Conservation (phyloP, 2,113 vertebrate species). For the Hydrolagus affinis region DNA sequence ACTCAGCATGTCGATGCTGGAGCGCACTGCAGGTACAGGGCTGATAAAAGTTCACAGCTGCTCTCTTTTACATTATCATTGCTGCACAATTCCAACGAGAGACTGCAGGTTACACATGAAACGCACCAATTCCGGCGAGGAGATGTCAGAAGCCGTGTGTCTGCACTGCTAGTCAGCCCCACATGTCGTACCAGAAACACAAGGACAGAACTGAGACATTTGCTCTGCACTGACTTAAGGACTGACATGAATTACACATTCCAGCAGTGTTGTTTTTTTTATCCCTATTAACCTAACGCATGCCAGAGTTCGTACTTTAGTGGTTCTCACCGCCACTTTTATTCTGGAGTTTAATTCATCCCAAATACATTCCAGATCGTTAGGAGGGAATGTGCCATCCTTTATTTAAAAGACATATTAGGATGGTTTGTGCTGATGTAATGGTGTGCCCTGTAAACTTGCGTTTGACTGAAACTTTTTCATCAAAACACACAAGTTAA, state of each 20-base stretch:
- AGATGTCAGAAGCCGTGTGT: neutral
- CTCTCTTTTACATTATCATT: neutral
- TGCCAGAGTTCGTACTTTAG: neutral
- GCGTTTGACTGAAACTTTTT: no score
- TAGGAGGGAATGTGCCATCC: neutral
- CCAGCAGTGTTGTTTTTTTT: neutral
- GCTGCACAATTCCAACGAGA: neutral
- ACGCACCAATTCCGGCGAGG: no score
- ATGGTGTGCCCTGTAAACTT: no score
- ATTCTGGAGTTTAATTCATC: neutral
- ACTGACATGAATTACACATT: neutral
- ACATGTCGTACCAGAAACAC: neutral
- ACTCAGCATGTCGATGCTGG: neutral
- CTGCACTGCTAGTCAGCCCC: neutral
- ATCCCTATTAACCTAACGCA: neutral
- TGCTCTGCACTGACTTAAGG: neutral
- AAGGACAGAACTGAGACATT: neutral
- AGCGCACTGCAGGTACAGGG: neutral
- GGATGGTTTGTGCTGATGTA: no score
- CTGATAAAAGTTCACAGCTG: slow-evolving; percentile 2
- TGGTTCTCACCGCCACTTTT: neutral
- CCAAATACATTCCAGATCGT: neutral
- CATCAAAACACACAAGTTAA: no score
- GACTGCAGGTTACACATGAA: neutral
- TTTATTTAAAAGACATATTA: neutral